phyloP scores from a whole-genome alignment of 1,140 invertebrate species.

The Platyscapa corneri region DNA sequence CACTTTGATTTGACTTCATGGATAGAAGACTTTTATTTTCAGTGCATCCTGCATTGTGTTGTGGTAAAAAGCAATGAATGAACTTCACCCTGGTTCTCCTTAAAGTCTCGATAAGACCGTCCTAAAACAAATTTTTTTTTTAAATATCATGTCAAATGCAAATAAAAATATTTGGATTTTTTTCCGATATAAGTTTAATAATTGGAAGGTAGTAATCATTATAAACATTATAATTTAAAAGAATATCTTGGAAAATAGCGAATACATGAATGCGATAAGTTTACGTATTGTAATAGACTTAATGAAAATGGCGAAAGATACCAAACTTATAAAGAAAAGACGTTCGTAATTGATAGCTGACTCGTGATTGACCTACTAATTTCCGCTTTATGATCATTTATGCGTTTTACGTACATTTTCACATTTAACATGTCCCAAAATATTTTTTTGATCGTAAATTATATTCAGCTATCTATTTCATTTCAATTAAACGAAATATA shows the following conservation, averaged over 20 bases:
- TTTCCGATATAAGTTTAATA: background rate
- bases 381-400: background rate
- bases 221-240: conserved; percentile 34
- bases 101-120: conserved; percentile 91
- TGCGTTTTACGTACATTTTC: too few relatives aligned
- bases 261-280: background rate
- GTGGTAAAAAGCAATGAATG: conserved; percentile 90
- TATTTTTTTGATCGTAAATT: too few relatives aligned
- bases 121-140: conserved; percentile 73
- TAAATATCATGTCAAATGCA: background rate
- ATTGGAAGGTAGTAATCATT: conserved; percentile 32
- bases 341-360: background rate
- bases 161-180: background rate
- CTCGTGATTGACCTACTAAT: background rate
- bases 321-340: background rate
- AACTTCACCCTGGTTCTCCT: conserved; percentile 88
- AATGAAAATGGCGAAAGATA: background rate
- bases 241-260: background rate
- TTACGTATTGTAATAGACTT: background rate
- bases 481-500: too few relatives aligned
- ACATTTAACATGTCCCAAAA: too few relatives aligned
- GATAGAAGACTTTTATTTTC: conserved; percentile 72
- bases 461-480: too few relatives aligned
- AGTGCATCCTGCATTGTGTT: conserved; percentile 81
- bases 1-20: conserved; percentile 71